Evolutionary conservation across 1,140 invertebrate genomes (phyloP).

Genomic region (Diabrotica virgifera): DNA sequence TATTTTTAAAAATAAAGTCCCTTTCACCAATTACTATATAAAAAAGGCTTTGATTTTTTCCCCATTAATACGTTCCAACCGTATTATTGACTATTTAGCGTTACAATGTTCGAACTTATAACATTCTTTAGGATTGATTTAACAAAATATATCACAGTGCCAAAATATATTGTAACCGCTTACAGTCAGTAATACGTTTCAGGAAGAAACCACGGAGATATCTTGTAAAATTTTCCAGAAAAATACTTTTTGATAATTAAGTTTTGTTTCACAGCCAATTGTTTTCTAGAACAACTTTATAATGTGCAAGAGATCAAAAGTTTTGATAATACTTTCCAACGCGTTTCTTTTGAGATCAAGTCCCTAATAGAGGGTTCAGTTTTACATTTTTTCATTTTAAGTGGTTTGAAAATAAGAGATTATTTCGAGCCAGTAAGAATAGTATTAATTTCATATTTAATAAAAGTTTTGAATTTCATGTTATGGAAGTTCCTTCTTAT

Average conservation of each 20-base stretch:
- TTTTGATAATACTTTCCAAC: conserved; percentile 3
- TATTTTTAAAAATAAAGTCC: conserved; percentile 31
- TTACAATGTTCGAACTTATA: conserved; percentile 28
- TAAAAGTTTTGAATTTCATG: too few relatives aligned
- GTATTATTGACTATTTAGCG: conserved; percentile 21
- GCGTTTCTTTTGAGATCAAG: background rate
- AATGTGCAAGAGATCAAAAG: background rate
- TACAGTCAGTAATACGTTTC: conserved; percentile 10
- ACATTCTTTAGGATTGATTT: conserved; percentile 34
- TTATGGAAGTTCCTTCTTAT: too few relatives aligned
- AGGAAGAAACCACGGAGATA: conserved; percentile 11
- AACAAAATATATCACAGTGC: conserved; percentile 46
- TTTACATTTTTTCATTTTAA: too few relatives aligned
- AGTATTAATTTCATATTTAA: too few relatives aligned
- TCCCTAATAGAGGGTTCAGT: background rate
- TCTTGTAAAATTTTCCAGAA: background rate
- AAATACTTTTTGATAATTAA: conserved; percentile 6
- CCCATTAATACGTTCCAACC: conserved; percentile 12
- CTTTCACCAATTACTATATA: conserved; percentile 43
- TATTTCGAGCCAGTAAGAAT: too few relatives aligned
- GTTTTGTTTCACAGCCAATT: conserved; percentile 14
- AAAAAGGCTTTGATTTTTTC: conserved; percentile 31
- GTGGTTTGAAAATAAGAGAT: too few relatives aligned
- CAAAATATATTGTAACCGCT: conserved; percentile 29
- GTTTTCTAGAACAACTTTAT: background rate